Evolutionary conservation across 2,888 invertebrate species (phyloP), one percentile per base, ranked within the genome.

Genomic region (Leucozona laternaria): DNA sequence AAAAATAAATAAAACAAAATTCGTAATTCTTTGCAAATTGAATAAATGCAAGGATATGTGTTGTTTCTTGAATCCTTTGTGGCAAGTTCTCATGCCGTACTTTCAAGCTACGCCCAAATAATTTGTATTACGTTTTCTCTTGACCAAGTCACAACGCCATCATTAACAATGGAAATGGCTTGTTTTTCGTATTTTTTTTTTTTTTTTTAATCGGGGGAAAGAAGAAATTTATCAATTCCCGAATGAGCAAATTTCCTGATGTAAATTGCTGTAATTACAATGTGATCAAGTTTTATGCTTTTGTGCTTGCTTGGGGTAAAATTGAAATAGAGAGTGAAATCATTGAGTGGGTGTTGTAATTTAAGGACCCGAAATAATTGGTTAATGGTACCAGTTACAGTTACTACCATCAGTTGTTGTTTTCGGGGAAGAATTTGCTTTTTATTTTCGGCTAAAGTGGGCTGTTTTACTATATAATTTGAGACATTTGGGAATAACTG

Each of bases 231-330:
- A 79, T 85, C 88, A 88, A 80, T 81, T 86, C 70, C 71, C 73
- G 40, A 43, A 58, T 58, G 78, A 71, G 73, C 25, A 71, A 66
- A 71, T 71, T 76, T 82, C 40, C 71, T 81, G 78, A 83, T 79
- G 87, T 87, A 87, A 88, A 88, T 80, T 84, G 70, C 83, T 77
- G 79, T 87, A 87, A 88, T 84, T 88, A 87, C 78, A 84, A 84
- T 87, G 83, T 81, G 80, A 87, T 87, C 78, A 84, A 83, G 72
- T 87, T 80, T 88, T 87, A 77, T 64, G 79, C 77, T 79, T 60
- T 77, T 20, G 31, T 70, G 15, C 17, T 31, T 43, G 48, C 50
- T 53, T 25, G 15, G 45, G 13, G n/a, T 58, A 22, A 58, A 73
- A 80, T 72, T 80, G 70, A 85, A 77, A 72, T 60, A 53, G 25